phyloP scores from a whole-genome alignment of 2,888 invertebrate genomes.

The Geophilus truncorum region DNA sequence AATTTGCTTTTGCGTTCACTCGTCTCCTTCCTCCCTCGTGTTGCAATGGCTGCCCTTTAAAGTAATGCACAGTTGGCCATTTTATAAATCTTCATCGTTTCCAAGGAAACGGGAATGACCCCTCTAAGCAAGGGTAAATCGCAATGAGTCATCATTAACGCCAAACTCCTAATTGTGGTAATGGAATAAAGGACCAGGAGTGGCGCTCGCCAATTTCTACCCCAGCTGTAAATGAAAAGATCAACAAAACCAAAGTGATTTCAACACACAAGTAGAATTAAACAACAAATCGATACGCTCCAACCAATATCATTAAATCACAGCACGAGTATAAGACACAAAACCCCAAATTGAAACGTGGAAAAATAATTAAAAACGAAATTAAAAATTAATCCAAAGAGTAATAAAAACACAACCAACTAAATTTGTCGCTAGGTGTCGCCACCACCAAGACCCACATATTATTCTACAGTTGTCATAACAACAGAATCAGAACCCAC shows the following conservation, averaged over 20 bases:
- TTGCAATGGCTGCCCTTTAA: neutral
- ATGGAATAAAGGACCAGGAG: constrained; percentile 25
- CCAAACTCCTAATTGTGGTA: constrained; percentile 30
- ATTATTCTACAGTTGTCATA: constrained; percentile 2
- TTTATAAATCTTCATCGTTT: constrained; percentile 27
- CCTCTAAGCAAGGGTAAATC: constrained; percentile 13
- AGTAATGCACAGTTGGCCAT: neutral
- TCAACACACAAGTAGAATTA: neutral
- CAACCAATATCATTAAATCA: neutral
- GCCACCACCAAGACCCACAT: neutral
- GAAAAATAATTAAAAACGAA: neutral
- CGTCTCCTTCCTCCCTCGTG: neutral
- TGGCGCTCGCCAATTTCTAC: constrained; percentile 10
- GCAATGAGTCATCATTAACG: constrained; percentile 30
- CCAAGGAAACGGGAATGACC: constrained; percentile 16
- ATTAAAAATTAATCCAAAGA: neutral
- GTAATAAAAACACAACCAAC: neutral
- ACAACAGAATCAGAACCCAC: constrained; percentile 4
- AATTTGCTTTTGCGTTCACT: neutral
- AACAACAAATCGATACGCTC: neutral
- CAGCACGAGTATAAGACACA: neutral
- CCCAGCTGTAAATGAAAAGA: constrained; percentile 8
- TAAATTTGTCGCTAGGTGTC: neutral
- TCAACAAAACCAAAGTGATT: constrained; percentile 13
- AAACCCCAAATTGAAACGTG: neutral